Evolutionary conservation across 1,140 invertebrate genomes (phyloP).

Genomic region (Drosophila rhopaloa): DNA sequence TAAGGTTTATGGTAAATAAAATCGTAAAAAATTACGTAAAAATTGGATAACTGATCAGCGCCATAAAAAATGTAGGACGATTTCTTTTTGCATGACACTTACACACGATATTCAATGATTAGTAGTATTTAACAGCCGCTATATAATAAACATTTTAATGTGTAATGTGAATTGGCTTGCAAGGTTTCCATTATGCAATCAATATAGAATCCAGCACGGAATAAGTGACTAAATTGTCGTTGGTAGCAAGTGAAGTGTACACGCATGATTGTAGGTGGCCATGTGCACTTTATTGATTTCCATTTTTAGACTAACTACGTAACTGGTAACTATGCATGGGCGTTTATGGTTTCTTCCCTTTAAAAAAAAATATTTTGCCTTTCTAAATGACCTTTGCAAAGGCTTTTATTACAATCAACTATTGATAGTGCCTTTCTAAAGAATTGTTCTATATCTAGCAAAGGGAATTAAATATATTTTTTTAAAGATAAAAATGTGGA

Average conservation of each 20-base stretch:
- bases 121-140: slow-evolving; percentile 38
- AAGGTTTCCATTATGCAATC: slow-evolving; percentile 49
- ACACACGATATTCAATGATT: slow-evolving; percentile 62
- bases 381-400: too few species aligned
- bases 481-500: too few species aligned
- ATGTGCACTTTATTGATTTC: slow-evolving; percentile 19
- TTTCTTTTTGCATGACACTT: slow-evolving; percentile 39
- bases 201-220: neutral
- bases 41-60: neutral
- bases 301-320: slow-evolving; percentile 28
- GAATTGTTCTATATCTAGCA: neutral
- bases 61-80: slow-evolving; percentile 52
- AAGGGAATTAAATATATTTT: too few species aligned
- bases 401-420: too few species aligned
- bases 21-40: neutral
- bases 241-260: neutral
- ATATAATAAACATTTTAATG: slow-evolving; percentile 6
- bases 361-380: too few species aligned
- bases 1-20: too few species aligned
- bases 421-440: too few species aligned
- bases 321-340: slow-evolving; percentile 4
- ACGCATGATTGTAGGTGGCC: neutral
- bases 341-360: neutral
- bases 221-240: slow-evolving; percentile 6
- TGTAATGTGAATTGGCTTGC: slow-evolving; percentile 6